Evolutionary conservation across 2,797 vertebrate species (phyloP).

Genomic region (Tiaroga cobitis): DNA sequence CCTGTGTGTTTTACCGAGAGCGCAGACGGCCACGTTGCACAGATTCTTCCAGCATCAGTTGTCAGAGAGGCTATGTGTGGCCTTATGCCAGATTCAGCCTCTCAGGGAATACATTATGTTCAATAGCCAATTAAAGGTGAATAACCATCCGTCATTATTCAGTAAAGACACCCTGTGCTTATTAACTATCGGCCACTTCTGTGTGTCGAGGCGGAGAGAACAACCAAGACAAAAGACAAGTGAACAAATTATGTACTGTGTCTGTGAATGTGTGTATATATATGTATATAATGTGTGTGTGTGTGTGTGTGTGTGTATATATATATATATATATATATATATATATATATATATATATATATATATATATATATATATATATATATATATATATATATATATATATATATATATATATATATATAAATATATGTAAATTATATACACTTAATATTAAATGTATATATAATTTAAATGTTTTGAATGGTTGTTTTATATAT

Average conservation of each 20-base stretch:
- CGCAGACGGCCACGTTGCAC: background rate
- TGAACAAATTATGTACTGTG: background rate
- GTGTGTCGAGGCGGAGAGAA: slow-evolving; percentile 13
- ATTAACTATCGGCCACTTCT: slow-evolving; percentile 26
- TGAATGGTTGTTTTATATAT: no score
- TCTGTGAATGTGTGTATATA: no score
- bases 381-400: no score
- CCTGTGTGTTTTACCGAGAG: background rate
- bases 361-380: no score
- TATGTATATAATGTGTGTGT: no score
- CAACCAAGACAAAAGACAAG: background rate
- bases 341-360: no score
- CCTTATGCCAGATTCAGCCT: slow-evolving; percentile 15
- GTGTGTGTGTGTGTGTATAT: no score
- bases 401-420: no score
- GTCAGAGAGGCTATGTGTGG: background rate
- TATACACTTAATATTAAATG: no score
- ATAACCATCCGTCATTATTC: slow-evolving; percentile 54
- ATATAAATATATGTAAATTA: no score
- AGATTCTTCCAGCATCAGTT: slow-evolving; percentile 8
- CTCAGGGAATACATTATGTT: slow-evolving; percentile 44
- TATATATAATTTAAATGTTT: no score
- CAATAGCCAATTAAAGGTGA: slow-evolving; percentile 50
- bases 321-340: no score
- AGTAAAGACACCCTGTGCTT: slow-evolving; percentile 31